Base-by-base conservation (phyloP, 2,797 vertebrate species). In the Gymnopithys bicolor region DNA sequence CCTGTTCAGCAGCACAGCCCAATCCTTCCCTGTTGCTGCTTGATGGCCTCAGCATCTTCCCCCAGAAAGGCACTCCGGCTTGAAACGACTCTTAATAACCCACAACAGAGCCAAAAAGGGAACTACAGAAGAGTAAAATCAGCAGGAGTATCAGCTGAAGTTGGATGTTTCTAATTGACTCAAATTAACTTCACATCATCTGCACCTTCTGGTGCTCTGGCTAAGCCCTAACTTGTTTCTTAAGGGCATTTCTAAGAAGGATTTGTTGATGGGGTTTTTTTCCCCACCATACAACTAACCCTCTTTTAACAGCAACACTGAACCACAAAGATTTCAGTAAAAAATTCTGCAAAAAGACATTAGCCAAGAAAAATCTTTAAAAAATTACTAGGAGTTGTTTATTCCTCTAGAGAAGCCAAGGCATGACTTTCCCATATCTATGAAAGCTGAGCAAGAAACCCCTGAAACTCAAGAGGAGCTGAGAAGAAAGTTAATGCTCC, bases 1-100 rank as follows among this genome's bases (percentile, higher is more conserved):
- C 43, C 56, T 1, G 4, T 17, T 39, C 70, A 82, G 43, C 37
- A 77, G 46, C 70, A 66, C 2, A 5, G 59, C n/a, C 66, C 7
- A 1, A 3, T 43, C 67, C 52, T 71, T 39, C 59, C 37, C 69
- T 62, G 46, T 46, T 0, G 0, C 67, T 39, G 41, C 32, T 35
- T 21, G 7, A 51, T 5, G 5, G 46, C 62, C 56, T 51, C 46
- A 24, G 23, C 11, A 59, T 27, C 71, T n/a, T 39, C 7, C 46
- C 33, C 58, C 53, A 58, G 62, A 81, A 70, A 1, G 2, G 66
- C 49, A 45, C 30, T 67, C 0, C 0, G 0, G 23, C 52, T 68
- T 37, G 52, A 71, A 83, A 66, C 11, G 5, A 77, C 66, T 92
- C 69, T 59, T 68, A 85, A 62, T 23, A 89, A 80, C 49, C 59